Percentiles rank a stretch among this genome's conserved stretches.
Conservation (phyloP, 2,113 vertebrate genomes). For the Chitala chitala region DNA sequence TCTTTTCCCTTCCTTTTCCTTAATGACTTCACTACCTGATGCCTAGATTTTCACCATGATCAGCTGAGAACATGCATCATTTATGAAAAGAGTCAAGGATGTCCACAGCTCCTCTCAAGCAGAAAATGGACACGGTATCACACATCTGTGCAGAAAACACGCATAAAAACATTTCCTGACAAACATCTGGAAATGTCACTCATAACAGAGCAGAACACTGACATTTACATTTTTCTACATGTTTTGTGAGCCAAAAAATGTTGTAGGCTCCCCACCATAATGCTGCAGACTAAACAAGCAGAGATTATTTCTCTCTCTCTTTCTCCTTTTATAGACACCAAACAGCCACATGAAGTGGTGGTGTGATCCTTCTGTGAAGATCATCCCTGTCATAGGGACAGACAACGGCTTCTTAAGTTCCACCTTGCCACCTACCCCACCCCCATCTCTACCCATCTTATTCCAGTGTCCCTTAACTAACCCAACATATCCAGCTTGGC, state of each 20-base stretch:
- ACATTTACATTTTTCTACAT: not conserved
- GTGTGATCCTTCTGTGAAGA: not conserved
- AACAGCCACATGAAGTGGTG: not conserved
- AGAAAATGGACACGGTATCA: not conserved
- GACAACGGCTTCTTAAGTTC: not conserved
- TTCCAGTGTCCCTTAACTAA: conserved; percentile 15
- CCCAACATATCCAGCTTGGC: conserved; percentile 28
- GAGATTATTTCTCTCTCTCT: not conserved
- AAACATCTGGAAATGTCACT: not conserved
- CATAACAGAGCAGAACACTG: not conserved
- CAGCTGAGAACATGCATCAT: conserved; percentile 3
- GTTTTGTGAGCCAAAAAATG: not conserved
- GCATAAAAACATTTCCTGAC: not conserved
- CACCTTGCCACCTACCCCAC: not conserved
- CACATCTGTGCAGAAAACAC: not conserved
- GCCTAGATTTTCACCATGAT: too few relatives aligned
- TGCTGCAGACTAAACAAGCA: not conserved
- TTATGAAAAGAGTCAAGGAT: not conserved
- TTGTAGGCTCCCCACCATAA: not conserved
- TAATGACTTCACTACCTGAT: too few relatives aligned
- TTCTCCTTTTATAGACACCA: not conserved
- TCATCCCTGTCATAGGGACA: not conserved
- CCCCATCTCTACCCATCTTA: conserved; percentile 15
- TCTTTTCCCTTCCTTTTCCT: too few relatives aligned
- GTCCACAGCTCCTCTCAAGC: not conserved